phyloP scores from a whole-genome alignment of 1,140 invertebrate genomes.

The Diabrotica undecimpunctata region DNA sequence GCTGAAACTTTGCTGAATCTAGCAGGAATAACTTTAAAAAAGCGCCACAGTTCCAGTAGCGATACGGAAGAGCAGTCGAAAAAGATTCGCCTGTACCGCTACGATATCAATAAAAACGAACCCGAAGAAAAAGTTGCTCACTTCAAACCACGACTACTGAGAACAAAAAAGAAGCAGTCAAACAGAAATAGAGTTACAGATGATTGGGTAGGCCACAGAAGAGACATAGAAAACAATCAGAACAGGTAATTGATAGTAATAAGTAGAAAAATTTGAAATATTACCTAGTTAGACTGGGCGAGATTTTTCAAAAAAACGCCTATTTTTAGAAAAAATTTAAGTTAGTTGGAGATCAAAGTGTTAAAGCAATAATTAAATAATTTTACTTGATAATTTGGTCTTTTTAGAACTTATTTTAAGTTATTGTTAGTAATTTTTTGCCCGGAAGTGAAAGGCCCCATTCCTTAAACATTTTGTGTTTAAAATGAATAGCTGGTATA shows the following conservation, averaged over 20 bases:
- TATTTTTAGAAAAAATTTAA: background rate
- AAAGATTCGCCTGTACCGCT: constrained; percentile 23
- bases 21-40: constrained; percentile 51
- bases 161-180: constrained; percentile 41
- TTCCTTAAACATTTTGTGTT: too few relatives aligned
- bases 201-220: background rate
- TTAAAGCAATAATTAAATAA: too few relatives aligned
- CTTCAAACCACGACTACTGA: constrained; percentile 40
- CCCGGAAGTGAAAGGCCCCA: too few relatives aligned
- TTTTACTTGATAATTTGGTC: too few relatives aligned
- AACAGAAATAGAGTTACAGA: constrained; percentile 29
- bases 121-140: constrained; percentile 33
- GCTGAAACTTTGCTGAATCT: constrained; percentile 74
- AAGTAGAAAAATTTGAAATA: background rate
- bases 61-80: constrained; percentile 26
- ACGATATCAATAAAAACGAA: constrained; percentile 28
- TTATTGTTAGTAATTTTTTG: too few relatives aligned
- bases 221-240: constrained; percentile 1
- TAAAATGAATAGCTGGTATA: too few relatives aligned
- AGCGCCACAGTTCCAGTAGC: constrained; percentile 26
- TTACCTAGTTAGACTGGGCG: background rate
- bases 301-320: background rate
- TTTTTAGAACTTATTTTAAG: too few relatives aligned
- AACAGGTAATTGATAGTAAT: constrained; percentile 2
- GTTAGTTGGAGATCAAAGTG: too few relatives aligned